Percentiles rank a stretch among this genome's conserved stretches.
These are phyloP conservation scores for Chlamydotis undulata DNA, from an alignment of 2,113 vertebrate species.

Conservation along the genomic window DNA sequence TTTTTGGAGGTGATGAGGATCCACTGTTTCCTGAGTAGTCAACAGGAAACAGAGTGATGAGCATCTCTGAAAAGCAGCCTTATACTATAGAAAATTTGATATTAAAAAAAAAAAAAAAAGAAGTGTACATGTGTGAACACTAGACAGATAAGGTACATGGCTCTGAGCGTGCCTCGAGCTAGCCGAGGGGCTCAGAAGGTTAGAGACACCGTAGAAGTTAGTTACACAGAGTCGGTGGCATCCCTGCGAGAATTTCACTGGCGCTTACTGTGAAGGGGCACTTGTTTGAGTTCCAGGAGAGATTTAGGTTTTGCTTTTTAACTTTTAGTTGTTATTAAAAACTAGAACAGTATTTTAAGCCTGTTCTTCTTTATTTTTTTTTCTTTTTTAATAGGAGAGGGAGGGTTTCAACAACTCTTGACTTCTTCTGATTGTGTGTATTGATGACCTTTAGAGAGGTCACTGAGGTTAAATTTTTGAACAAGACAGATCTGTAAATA, in stretches of 20 bases:
- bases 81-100: not conserved
- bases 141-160: not conserved
- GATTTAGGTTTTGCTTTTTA: not conserved
- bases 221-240: not conserved
- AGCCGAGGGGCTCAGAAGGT: not conserved
- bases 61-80: not conserved
- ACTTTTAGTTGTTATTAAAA: not conserved
- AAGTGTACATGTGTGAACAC: not conserved
- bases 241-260: not conserved
- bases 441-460: not conserved
- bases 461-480: not conserved
- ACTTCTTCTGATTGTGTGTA: not conserved
- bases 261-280: not conserved
- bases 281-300: not conserved
- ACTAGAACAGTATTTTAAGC: not conserved
- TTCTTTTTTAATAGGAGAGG: not conserved
- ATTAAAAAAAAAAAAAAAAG: not conserved
- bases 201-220: not conserved
- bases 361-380: not conserved
- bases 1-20: not conserved
- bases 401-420: not conserved
- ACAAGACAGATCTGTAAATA: not conserved
- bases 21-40: not conserved
- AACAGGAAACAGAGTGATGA: not conserved
- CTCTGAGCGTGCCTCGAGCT: not conserved